Evolutionary conservation across 1,140 invertebrate genomes (phyloP).

Genomic region (Macrostomum lignano): DNA sequence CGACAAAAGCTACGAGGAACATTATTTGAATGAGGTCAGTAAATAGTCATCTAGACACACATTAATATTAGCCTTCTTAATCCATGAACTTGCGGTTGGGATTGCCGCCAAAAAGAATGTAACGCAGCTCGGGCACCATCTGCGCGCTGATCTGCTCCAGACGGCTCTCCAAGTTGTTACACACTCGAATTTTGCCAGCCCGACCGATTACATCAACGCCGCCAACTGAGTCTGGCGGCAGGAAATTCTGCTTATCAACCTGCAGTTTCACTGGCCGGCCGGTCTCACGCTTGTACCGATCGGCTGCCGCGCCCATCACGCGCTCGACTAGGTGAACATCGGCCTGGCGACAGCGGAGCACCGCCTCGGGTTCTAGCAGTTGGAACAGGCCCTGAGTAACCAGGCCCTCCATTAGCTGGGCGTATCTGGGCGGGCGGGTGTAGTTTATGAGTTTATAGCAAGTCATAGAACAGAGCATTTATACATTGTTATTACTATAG

Average conservation of each 20-base stretch:
- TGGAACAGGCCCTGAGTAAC: constrained; percentile 44
- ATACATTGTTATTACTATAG: no score
- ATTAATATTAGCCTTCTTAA: no score
- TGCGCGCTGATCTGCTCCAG: constrained; percentile 72
- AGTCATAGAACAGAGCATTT: no score
- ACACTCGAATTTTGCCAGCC: constrained; percentile 56
- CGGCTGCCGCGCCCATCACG: not conserved
- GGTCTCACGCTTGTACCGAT: constrained; percentile 5
- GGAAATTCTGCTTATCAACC: constrained; percentile 3
- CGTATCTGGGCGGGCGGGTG: no score
- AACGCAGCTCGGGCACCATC: constrained; percentile 67
- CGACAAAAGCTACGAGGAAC: no score
- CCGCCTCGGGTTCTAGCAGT: constrained; percentile 52
- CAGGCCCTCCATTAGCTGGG: constrained; percentile 47
- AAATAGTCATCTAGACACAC: no score
- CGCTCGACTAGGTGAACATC: constrained; percentile 37
- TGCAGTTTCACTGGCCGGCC: not conserved
- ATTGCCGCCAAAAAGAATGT: constrained; percentile 67
- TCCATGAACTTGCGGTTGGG: constrained; percentile 82
- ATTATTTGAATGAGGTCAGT: no score
- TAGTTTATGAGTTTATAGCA: no score
- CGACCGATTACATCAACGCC: constrained; percentile 58
- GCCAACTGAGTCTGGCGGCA: constrained; percentile 36
- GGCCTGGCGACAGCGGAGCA: constrained; percentile 45
- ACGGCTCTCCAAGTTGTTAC: constrained; percentile 71